Base-by-base conservation (phyloP, 2,888 invertebrate genomes). In the Leptinotarsa juncta region DNA sequence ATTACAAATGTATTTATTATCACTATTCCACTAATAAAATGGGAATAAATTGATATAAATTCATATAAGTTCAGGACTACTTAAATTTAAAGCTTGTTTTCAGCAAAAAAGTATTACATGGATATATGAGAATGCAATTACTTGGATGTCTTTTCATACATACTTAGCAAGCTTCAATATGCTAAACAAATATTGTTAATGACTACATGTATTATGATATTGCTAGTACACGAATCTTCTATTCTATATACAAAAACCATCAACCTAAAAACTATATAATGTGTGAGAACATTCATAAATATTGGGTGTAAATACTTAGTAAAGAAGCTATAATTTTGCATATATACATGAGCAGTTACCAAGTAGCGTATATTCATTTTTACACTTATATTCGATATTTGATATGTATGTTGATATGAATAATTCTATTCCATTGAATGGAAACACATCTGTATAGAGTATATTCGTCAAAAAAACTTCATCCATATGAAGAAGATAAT, bases 201-300 rank as follows among this genome's bases (percentile, higher is more conserved):
- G 42, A 65, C 66, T 78, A 71, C 71, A 65, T 77, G 18, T 16
- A 73, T 80, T 78, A 82, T 84, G 82, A 88, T 89, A 89, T 89
- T 89, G 89, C 89, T 89, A 89, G 87, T 89, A 89, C 89, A 89
- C 89, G 89, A 88, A 85, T 86, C 83, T 81, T 83, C 85, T 86
- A 86, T 80, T 81, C 81, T 86, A 85, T 87, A 72, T 87, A 86
- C 86, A 87, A n/a, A 49, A 71, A 68, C 75, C 60, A 75, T 55
- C 67, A 67, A 23, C 18, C 57, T 70, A 67, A 71, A 48, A 57
- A 53, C 60, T 69, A 74, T 26, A 20, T 62, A 67, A 26, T 68
- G 55, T 53, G 53, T 10, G 53, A 26, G 42, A 55, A 62, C 62
- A 42, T 42, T 10, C 42, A 42, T 42, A 42, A 42, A 42, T 10